Evolutionary conservation across 2,113 vertebrate genomes (phyloP).

Genomic region (Pterocles burchelli): DNA sequence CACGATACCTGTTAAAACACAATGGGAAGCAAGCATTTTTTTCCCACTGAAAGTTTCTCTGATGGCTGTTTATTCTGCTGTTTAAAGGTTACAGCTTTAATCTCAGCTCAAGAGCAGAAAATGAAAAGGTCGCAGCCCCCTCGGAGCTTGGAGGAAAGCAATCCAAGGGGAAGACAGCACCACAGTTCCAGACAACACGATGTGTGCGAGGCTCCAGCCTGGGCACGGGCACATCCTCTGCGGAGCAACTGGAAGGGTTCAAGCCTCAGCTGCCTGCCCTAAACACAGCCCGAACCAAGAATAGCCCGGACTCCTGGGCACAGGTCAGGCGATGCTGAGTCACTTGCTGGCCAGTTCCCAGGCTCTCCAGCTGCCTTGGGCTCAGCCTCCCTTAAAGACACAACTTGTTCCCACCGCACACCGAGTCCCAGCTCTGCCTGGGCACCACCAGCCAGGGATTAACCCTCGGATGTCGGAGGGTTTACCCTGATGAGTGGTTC

Average conservation of each 20-base stretch:
- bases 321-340: conserved; percentile 59
- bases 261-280: background rate
- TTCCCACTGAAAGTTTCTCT: background rate
- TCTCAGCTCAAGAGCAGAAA: background rate
- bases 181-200: accelerated
- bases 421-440: background rate
- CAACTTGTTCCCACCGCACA: too few relatives aligned
- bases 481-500: background rate
- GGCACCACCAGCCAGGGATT: accelerated
- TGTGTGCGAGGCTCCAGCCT: background rate
- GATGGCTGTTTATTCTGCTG: background rate
- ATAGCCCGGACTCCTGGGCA: background rate
- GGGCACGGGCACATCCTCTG: background rate
- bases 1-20: background rate
- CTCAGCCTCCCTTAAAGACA: background rate
- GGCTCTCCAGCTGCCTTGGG: conserved; percentile 16
- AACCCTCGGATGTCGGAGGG: background rate
- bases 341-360: conserved; percentile 34
- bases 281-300: background rate
- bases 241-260: background rate
- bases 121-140: background rate
- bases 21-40: background rate
- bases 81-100: background rate
- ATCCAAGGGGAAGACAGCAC: background rate
- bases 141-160: background rate